These are phyloP conservation scores for Poecilobothrus nobilitatus DNA, from an alignment of 2,888 invertebrate genomes.

Conservation along the genomic window DNA sequence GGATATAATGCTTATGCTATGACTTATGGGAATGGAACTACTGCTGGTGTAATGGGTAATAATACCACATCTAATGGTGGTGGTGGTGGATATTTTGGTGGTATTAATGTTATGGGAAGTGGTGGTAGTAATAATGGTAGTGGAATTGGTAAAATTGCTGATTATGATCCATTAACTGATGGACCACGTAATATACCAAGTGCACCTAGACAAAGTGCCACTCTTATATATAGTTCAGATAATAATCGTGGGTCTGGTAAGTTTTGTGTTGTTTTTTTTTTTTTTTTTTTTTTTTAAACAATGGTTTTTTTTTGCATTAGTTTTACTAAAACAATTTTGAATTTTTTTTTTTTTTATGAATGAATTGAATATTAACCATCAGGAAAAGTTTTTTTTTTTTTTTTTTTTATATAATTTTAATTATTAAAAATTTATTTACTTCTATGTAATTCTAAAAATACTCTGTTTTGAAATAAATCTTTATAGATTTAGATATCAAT, in stretches of 20 bases:
- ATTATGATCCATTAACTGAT: constrained; percentile 69
- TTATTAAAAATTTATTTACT: no score
- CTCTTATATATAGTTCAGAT: constrained; percentile 76
- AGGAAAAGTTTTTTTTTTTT: no score
- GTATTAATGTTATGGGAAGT: constrained; percentile 24
- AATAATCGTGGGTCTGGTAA: constrained; percentile 58
- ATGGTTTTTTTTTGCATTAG: no score
- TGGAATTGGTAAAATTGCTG: constrained; percentile 66
- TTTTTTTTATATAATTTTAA: no score
- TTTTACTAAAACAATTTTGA: no score
- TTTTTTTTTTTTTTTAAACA: neutral
- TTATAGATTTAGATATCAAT: no score
- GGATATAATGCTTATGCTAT: constrained; percentile 7
- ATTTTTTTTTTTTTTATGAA: no score
- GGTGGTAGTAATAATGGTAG: constrained; percentile 23
- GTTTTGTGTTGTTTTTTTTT: constrained; percentile 21
- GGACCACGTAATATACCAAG: constrained; percentile 62
- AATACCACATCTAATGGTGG: constrained; percentile 11
- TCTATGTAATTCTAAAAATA: no score
- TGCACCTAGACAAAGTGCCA: constrained; percentile 69
- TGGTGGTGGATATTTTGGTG: constrained; percentile 19
- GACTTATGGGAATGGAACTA: constrained; percentile 16
- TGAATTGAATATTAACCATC: no score
- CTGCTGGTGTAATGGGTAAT: constrained; percentile 12
- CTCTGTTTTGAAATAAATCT: no score